Evolutionary conservation across 2,888 invertebrate species (phyloP), one percentile per base, ranked within the genome.

Genomic region (Troides helena): DNA sequence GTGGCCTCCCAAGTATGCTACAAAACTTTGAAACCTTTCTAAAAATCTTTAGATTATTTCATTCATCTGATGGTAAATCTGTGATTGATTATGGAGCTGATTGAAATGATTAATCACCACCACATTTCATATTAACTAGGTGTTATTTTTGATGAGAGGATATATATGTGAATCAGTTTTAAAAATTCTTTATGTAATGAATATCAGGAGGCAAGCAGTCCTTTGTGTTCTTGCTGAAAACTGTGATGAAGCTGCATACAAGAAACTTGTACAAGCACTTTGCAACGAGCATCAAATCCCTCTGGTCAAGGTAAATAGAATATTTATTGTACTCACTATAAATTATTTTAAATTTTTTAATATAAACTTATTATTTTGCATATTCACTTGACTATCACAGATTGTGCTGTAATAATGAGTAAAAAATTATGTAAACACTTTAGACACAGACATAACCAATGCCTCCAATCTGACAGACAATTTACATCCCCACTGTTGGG

Each of bases 251-350:
- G 98, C 98, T 67, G 96, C 97, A 91, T 99, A 99, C 94, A 98
- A 98, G 86, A 99, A 99, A 87, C 94, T 99, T 66, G 98, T 99
- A 39, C 98, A 98, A 85, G 99, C 99, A 58, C 95, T 99, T 70
- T 99, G 99, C 94, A 97, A 98, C 75, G 99, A 99, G 92, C 99
- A 99, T 92, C 97, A 97, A 87, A 99, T 99, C 86, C 98, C 99
- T 72, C 94, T 99, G 74, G 96, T 99, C 77, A 98, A 97, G 94
- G 93, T 93, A 83, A 80, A 65, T 25, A 1, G 1, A 53, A n/a
- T 53, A n/a, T n/a, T 5, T 12, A 53, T 3, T 17, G 10, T 50
- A 50, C 14, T 53, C 2, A n/a, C n/a, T 53, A 2, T 12, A 18
- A 53, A 4, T 53, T 18, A n/a, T n/a, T n/a, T 50, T 50, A 14